Conservation (phyloP, 2,888 invertebrate species). For the Aphidius colemani region DNA sequence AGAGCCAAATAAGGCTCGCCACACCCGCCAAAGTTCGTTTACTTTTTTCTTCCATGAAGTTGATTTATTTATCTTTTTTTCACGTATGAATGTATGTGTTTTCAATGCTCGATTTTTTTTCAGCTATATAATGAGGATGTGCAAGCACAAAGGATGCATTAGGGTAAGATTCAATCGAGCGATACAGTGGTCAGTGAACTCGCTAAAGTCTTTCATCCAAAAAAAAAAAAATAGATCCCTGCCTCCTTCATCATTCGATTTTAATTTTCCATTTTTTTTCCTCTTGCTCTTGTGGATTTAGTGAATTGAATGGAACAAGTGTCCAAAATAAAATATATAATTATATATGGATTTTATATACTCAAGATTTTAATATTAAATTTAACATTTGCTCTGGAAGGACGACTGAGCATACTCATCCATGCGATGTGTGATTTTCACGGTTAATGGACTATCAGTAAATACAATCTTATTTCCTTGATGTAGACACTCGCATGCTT, state of each 20-base stretch:
- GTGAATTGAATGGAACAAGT: no score
- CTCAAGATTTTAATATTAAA: no score
- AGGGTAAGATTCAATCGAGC: slow-evolving; percentile 20
- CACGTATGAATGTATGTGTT: no score
- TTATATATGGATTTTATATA: no score
- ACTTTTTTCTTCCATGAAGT: slow-evolving; percentile 15
- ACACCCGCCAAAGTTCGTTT: slow-evolving; percentile 17
- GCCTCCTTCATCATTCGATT: no score
- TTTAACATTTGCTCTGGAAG: no score
- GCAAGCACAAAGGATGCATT: slow-evolving; percentile 23
- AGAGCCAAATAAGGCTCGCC: slow-evolving; percentile 10
- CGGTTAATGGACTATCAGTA: slow-evolving; percentile 29
- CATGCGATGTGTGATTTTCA: slow-evolving; percentile 10
- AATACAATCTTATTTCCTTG: slow-evolving; percentile 37
- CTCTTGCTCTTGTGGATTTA: no score
- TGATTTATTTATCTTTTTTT: slow-evolving; percentile 10
- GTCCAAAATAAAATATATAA: no score
- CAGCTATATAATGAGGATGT: slow-evolving; percentile 21
- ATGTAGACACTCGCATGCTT: slow-evolving; percentile 25
- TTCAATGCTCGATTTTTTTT: background rate
- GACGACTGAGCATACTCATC: no score
- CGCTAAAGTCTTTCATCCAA: no score
- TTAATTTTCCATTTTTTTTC: no score
- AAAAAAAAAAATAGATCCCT: background rate
- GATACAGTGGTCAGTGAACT: slow-evolving; percentile 19